Conservation (phyloP, 2,888 invertebrate genomes). For the Dasysyrphus tricinctus region DNA sequence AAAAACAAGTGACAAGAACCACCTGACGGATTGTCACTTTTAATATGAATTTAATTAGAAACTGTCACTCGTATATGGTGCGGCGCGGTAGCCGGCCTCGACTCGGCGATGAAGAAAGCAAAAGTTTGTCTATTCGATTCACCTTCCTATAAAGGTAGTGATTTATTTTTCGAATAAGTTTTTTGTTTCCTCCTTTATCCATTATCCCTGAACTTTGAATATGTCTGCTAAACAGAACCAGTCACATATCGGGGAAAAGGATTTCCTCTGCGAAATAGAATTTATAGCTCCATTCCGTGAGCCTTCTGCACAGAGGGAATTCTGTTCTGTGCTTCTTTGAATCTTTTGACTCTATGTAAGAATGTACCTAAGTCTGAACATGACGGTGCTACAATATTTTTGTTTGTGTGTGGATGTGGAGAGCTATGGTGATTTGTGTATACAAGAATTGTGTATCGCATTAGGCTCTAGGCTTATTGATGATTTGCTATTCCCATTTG, state of each 20-base stretch:
- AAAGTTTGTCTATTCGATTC: conserved; percentile 19
- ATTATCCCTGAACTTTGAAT: conserved; percentile 26
- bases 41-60: conserved; percentile 64
- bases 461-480: conserved; percentile 56
- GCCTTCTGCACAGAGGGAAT: not conserved
- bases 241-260: conserved; percentile 29
- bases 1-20: conserved; percentile 2
- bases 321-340: conserved; percentile 12
- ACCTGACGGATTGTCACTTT: conserved; percentile 59
- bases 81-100: not conserved
- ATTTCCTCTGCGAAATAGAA: conserved; percentile 28
- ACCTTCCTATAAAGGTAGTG: not conserved
- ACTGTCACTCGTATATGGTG: conserved; percentile 47
- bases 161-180: conserved; percentile 26
- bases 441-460: conserved; percentile 14
- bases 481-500: conserved; percentile 55
- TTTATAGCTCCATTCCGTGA: conserved; percentile 35
- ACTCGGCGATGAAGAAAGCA: conserved; percentile 3
- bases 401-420: not conserved
- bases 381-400: conserved; percentile 14
- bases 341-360: conserved; percentile 11
- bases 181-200: conserved; percentile 11
- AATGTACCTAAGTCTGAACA: conserved; percentile 13
- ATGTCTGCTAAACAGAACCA: conserved; percentile 26
- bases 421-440: conserved; percentile 32